Evolutionary conservation across 2,888 invertebrate species (phyloP), one percentile per base, ranked within the genome.

Genomic region (Trichogramma evanescens): DNA sequence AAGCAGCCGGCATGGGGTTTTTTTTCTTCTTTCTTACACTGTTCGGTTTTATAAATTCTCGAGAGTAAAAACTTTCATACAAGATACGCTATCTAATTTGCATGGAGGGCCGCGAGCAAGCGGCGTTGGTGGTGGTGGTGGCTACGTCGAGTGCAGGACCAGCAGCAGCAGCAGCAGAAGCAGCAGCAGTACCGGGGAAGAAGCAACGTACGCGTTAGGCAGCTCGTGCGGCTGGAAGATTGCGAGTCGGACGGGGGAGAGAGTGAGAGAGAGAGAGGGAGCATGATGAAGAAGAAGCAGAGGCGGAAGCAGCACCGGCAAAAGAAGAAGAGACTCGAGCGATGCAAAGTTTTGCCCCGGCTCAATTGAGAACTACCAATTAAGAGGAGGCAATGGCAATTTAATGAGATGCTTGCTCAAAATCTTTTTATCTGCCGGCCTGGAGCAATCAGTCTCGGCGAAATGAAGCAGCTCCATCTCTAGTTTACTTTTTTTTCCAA

Each of bases 341-440:
- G 49, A 13, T 10, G n/a, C 10, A 60, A 58, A 58, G 51, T 59
- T 63, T 55, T 50, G 7, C 10, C 52, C 26, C 40, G 50, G 52
- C 44, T 51, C 52, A 52, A 57, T 60, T 56, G 53, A 52, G 60
- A 55, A 58, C 55, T 60, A 56, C 55, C 58, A 58, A 58, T 61
- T 61, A 61, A 61, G 45, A 56, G 42, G 45, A 56, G 48, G 41
- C 60, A 44, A 60, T 58, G 54, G 58, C 42, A 51, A 54, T 61
- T 61, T 56, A 63, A 63, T 56, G 61, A 63, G 58, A 54, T 58
- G 40, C 55, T 58, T 56, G 59, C 62, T 62, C 50, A 55, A 50
- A 39, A 26, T 26, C 26, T 26, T 26, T 26, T 26, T 26, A 26
- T 26, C 26, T 26, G 26, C 26, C 26, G 26, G 26, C 26, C 26